Conservation (phyloP, 2,797 vertebrate genomes). For the Pteropus rufus region DNA sequence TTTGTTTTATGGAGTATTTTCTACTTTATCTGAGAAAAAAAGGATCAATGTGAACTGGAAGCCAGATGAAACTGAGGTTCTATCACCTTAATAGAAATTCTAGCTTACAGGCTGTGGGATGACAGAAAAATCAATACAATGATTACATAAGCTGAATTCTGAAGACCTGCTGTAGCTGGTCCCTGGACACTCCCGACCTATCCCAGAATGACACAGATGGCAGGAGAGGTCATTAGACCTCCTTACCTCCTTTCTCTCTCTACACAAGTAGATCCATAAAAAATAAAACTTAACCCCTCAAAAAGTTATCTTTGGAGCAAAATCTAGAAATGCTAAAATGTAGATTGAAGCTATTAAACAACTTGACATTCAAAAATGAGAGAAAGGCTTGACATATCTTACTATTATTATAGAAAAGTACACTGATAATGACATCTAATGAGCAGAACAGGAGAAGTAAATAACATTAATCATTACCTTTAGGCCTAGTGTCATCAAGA, state of each 20-base stretch:
- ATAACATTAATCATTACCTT: neutral
- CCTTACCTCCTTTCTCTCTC: neutral
- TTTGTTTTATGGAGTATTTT: neutral
- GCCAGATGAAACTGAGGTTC: neutral
- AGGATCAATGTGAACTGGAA: slow-evolving; percentile 44
- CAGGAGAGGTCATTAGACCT: neutral
- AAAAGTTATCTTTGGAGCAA: neutral
- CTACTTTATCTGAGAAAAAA: slow-evolving; percentile 35
- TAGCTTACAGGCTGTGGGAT: neutral
- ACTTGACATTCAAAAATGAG: neutral
- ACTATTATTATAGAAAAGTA: neutral
- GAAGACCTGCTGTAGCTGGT: neutral
- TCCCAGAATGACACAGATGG: neutral
- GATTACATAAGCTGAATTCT: neutral
- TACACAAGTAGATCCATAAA: neutral
- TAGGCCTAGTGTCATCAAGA: neutral
- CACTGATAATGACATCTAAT: neutral
- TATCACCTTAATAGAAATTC: slow-evolving; percentile 40
- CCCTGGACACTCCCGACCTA: fast-evolving
- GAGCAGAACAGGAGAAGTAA: neutral
- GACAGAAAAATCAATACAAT: slow-evolving; percentile 3
- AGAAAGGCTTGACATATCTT: neutral
- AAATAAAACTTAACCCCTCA: neutral
- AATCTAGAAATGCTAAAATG: neutral
- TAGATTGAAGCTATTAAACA: neutral